phyloP scores from a whole-genome alignment of 1,140 invertebrate species.

The Drosophila quadrilineata region DNA sequence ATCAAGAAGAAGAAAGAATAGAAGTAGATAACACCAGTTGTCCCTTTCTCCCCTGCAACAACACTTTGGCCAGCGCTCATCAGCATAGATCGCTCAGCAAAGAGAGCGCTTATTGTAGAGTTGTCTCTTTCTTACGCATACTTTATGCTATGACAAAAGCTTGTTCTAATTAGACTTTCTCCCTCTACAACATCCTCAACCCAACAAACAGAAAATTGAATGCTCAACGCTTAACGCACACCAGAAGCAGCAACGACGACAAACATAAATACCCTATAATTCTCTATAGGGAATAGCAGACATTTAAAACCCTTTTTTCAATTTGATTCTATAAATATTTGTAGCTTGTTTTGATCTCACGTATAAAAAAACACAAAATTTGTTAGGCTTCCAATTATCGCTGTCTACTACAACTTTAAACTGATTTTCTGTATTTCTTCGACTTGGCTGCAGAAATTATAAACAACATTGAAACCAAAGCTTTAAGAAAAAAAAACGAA shows the following conservation, averaged over 20 bases:
- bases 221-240: slow-evolving; percentile 46
- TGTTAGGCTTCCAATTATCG: slow-evolving; percentile 44
- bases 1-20: too few species aligned
- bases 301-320: not conserved
- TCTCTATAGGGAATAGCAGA: not conserved
- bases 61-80: not conserved
- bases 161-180: slow-evolving; percentile 12
- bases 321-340: slow-evolving; percentile 15
- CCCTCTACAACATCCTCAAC: not conserved
- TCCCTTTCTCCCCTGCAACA: not conserved
- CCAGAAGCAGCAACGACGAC: not conserved
- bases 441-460: slow-evolving; percentile 69
- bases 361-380: slow-evolving; percentile 50
- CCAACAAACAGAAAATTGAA: not conserved
- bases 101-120: slow-evolving; percentile 27
- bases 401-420: slow-evolving; percentile 12
- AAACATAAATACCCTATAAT: not conserved
- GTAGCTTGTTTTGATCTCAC: slow-evolving; percentile 73
- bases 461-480: slow-evolving; percentile 70
- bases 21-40: not conserved
- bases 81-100: slow-evolving; percentile 18
- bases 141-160: slow-evolving; percentile 8
- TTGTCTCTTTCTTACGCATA: slow-evolving; percentile 46
- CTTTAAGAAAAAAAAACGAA: slow-evolving; percentile 46
- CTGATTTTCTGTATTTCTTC: slow-evolving; percentile 33